Evolutionary conservation across 2,797 vertebrate species (phyloP), one percentile per base, ranked within the genome.

Genomic region (Orientallactaga sibirica): DNA sequence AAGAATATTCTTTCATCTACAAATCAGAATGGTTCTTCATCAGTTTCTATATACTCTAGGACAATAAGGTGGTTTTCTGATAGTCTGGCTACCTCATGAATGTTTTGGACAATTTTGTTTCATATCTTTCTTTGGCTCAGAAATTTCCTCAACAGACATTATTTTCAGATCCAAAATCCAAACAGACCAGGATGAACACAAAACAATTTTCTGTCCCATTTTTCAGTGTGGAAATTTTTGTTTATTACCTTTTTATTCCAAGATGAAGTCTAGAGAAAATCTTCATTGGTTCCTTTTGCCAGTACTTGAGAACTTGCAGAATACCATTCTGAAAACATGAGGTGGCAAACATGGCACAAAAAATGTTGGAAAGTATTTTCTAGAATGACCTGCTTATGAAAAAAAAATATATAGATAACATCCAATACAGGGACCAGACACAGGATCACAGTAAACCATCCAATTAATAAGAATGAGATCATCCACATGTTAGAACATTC

Each of bases 221-320:
- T 91, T 84, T 48, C 88, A 89, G 37, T 33, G 18, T 71, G 29
- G 11, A 61, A 14, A 90, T 83, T 64, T 74, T 70, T 88, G 77
- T 93, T 80, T 92, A 81, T 87, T 58, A 37, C 79, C 33, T 77
- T 84, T 88, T 87, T 68, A 93, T 77, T 87, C 86, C 33, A 83
- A 93, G 55, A 61, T 68, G 73, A 83, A 80, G 77, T 93, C 77
- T 87, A 81, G n/a, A 86, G 68, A 92, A 94, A 79, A 88, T 64
- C n/a, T 90, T 77, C 76, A 87, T n/a, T 90, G 90, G 80, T 76
- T 96, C 33, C 29, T 87, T 91, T 70, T 88, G 67, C 48, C 41
- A 90, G 24, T 90, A 68, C 52, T 84, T 95, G 52, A 52, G 78
- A 87, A 76, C 37, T 79, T 6, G 25, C 70, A 80, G 84, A 66